Evolutionary conservation across 2,888 invertebrate species (phyloP).

Genomic region (Siphlonurus alternatus): DNA sequence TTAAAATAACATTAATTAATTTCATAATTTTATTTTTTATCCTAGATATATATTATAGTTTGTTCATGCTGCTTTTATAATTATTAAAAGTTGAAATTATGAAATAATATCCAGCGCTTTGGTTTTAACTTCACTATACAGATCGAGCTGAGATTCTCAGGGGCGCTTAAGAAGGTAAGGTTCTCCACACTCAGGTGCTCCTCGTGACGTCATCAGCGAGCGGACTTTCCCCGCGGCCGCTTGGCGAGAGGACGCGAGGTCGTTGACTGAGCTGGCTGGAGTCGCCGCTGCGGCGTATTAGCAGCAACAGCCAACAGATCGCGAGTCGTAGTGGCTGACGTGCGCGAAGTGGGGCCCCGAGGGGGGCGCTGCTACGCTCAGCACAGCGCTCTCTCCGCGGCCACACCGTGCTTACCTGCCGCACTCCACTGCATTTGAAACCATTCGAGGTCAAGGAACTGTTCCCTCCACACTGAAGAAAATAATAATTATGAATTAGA

Average conservation of each 20-base stretch:
- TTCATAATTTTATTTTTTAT: too few species aligned
- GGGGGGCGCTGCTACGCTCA: not conserved
- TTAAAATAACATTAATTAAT: too few species aligned
- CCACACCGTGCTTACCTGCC: not conserved
- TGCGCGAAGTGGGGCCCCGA: not conserved
- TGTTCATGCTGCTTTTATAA: too few species aligned
- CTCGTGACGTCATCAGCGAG: too few species aligned
- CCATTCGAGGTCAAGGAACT: not conserved
- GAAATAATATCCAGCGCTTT: too few species aligned
- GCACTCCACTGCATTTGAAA: not conserved
- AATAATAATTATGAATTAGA: not conserved
- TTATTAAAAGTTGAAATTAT: too few species aligned
- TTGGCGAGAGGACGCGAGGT: not conserved
- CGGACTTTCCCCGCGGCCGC: too few species aligned
- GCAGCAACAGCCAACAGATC: not conserved
- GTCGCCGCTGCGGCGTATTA: not conserved
- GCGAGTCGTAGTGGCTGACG: not conserved
- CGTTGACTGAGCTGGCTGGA: not conserved
- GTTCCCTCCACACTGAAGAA: not conserved
- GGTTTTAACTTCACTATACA: too few species aligned
- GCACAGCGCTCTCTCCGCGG: not conserved
- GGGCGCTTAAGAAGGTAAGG: too few species aligned
- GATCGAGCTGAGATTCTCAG: too few species aligned
- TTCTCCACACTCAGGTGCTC: not conserved
- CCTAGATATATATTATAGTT: too few species aligned